Evolutionary conservation across 2,888 invertebrate genomes (phyloP).

Genomic region (Brenthis hecate): DNA sequence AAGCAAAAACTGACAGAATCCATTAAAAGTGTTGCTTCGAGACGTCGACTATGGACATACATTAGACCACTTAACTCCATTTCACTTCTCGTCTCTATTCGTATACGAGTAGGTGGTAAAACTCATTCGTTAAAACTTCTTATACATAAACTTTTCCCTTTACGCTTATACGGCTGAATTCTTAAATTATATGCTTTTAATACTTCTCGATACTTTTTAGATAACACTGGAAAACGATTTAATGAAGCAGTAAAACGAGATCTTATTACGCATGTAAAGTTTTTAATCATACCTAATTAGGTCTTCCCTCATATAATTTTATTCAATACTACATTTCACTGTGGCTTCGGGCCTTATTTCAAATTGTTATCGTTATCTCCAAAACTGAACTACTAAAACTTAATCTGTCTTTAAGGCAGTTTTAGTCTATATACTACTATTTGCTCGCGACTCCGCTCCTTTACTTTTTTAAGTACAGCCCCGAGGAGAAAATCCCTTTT

Average conservation of each 20-base stretch:
- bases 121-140: conserved; percentile 19
- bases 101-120: conserved; percentile 19
- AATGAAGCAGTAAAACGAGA: background rate
- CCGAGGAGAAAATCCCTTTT: no score
- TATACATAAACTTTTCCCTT: conserved; percentile 17
- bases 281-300: no score
- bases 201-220: conserved; percentile 8
- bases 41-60: conserved; percentile 57
- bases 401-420: no score
- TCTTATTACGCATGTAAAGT: background rate
- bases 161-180: background rate
- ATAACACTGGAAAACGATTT: background rate
- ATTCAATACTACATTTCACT: no score
- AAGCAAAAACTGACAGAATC: conserved; percentile 80
- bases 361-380: no score
- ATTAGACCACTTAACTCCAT: conserved; percentile 37
- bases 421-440: no score
- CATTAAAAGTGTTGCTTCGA: conserved; percentile 78
- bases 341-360: no score
- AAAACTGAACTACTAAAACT: no score
- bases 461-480: no score
- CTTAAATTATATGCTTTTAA: conserved; percentile 8
- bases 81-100: conserved; percentile 29
- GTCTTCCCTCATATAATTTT: no score
- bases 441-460: no score